These are phyloP conservation scores for Scatophagus argus DNA, from an alignment of 2,113 vertebrate genomes.

Conservation along the genomic window DNA sequence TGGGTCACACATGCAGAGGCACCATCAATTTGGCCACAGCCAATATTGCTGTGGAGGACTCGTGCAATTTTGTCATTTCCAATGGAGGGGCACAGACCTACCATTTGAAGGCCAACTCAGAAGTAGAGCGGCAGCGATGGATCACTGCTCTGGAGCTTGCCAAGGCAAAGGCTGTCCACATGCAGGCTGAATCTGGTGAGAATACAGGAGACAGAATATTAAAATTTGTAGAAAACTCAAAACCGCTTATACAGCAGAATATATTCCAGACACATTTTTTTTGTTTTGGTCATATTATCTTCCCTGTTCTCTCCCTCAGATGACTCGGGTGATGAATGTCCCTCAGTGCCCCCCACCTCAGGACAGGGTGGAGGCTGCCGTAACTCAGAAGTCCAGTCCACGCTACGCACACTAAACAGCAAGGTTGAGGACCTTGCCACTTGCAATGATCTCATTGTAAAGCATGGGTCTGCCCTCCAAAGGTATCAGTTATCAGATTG, in stretches of 20 bases:
- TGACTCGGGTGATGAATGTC: constrained; percentile 92
- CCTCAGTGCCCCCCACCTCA: constrained; percentile 80
- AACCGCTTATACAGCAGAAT: neutral
- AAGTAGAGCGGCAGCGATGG: constrained; percentile 97
- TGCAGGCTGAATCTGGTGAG: constrained; percentile 95
- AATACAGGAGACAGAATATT: neutral
- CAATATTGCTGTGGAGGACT: constrained; percentile 96
- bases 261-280: neutral
- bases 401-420: constrained; percentile 90
- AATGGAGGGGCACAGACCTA: constrained; percentile 97
- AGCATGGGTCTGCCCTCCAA: constrained; percentile 96
- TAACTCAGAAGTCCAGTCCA: constrained; percentile 92
- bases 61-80: constrained; percentile 97
- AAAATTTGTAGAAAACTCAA: neutral
- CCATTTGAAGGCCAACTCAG: constrained; percentile 95
- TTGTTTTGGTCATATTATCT: neutral
- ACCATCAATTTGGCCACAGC: constrained; percentile 98
- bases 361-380: constrained; percentile 84
- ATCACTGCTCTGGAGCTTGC: constrained; percentile 96
- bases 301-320: constrained; percentile 78
- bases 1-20: constrained; percentile 96
- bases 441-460: constrained; percentile 97
- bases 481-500: constrained; percentile 71
- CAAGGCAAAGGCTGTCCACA: constrained; percentile 94
- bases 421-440: constrained; percentile 97